Percentiles rank a stretch among this genome's conserved stretches.
These are phyloP conservation scores for Hyles lineata DNA, from an alignment of 2,888 invertebrate species.

Conservation along the genomic window DNA sequence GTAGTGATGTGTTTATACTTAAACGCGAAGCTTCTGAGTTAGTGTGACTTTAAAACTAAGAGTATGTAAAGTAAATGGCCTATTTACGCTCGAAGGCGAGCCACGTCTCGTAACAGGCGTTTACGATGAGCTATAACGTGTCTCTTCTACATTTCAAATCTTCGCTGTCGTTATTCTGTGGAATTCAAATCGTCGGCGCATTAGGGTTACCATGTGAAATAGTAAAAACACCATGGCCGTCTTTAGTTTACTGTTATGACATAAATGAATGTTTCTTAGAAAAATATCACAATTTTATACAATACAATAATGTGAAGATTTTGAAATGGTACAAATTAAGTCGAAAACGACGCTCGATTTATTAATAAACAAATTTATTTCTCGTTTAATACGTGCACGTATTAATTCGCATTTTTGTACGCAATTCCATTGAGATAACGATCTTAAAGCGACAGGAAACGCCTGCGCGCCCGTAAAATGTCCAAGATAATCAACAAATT, in stretches of 20 bases:
- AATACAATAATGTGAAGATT: not conserved
- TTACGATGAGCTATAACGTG: slow-evolving; percentile 53
- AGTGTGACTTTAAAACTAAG: not conserved
- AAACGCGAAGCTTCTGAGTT: not conserved
- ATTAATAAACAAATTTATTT: not conserved
- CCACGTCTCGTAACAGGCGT: slow-evolving; percentile 35
- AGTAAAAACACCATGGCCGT: not conserved
- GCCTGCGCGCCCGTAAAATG: not conserved
- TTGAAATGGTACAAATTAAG: not conserved
- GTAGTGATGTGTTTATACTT: slow-evolving; percentile 13
- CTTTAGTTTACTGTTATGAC: not conserved
- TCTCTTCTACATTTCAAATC: slow-evolving; percentile 52
- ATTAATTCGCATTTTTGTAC: slow-evolving; percentile 14
- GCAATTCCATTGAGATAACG: not conserved
- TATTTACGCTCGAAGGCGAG: slow-evolving; percentile 34
- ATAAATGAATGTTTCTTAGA: not conserved
- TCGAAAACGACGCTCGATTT: not conserved
- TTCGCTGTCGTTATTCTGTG: slow-evolving; percentile 49
- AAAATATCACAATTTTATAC: not conserved
- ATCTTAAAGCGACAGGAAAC: slow-evolving; percentile 12
- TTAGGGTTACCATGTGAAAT: slow-evolving; percentile 27
- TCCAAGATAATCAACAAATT: slow-evolving; percentile 12
- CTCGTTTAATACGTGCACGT: not conserved
- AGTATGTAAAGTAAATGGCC: slow-evolving; percentile 23
- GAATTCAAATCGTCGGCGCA: slow-evolving; percentile 48